phyloP scores from a whole-genome alignment of 2,797 vertebrate genomes.

The Lophotriccus pileatus region DNA sequence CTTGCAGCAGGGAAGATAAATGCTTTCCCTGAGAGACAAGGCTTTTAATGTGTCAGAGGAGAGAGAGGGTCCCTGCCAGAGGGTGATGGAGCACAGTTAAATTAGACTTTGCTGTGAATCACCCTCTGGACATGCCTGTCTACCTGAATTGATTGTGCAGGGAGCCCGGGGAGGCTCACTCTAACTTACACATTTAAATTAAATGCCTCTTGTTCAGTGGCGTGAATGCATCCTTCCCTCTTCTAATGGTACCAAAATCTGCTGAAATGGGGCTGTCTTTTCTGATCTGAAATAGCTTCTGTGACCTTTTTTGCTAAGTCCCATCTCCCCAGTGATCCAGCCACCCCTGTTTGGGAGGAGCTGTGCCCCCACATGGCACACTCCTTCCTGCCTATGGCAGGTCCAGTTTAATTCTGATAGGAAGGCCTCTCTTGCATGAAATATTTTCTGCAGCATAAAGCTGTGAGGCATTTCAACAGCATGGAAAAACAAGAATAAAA shows the following conservation, averaged over 20 bases:
- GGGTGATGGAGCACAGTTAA: slow-evolving; percentile 7
- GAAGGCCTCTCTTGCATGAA: background rate
- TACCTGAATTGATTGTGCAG: slow-evolving; percentile 28
- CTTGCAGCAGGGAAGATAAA: background rate
- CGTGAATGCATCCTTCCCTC: background rate
- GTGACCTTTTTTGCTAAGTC: background rate
- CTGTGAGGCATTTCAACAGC: background rate
- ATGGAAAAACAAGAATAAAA: background rate
- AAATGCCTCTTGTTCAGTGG: background rate
- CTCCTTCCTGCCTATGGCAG: background rate
- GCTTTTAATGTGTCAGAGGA: slow-evolving; percentile 43
- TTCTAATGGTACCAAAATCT: background rate
- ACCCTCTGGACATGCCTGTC: slow-evolving; percentile 22
- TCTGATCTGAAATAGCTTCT: background rate
- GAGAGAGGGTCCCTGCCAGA: background rate
- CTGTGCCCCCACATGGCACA: accelerated
- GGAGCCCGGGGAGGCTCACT: background rate
- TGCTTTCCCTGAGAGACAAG: background rate
- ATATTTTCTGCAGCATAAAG: background rate
- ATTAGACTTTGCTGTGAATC: slow-evolving; percentile 24
- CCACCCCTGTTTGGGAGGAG: background rate
- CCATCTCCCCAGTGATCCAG: background rate
- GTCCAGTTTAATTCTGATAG: background rate
- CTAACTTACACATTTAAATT: background rate
- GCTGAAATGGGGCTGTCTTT: background rate